These are phyloP conservation scores for Baronia brevicornis DNA, from an alignment of 2,888 invertebrate species.

Conservation along the genomic window DNA sequence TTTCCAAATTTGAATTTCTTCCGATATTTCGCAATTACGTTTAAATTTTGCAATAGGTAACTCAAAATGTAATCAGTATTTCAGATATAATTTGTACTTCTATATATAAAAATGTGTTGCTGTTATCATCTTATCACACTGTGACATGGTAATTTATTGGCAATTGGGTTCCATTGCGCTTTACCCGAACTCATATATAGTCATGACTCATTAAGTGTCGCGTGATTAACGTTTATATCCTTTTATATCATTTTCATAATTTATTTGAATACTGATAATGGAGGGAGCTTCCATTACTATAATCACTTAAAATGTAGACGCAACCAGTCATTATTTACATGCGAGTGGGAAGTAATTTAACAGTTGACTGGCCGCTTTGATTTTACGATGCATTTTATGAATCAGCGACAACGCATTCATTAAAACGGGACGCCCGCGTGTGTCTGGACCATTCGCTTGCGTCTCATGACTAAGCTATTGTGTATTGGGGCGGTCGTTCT, in stretches of 20 bases:
- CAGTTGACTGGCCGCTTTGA: constrained; percentile 43
- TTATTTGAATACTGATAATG: constrained; percentile 14
- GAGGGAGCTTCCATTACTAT: constrained; percentile 12
- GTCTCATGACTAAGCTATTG: constrained; percentile 39
- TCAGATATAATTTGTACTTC: no score
- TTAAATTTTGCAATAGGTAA: no score
- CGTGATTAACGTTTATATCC: constrained; percentile 45
- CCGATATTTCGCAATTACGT: no score
- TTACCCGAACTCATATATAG: constrained; percentile 39
- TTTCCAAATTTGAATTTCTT: no score
- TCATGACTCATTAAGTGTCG: constrained; percentile 48
- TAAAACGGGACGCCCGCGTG: constrained; percentile 39
- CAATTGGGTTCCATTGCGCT: constrained; percentile 45
- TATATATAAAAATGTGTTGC: no score
- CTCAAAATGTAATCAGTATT: no score
- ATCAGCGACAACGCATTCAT: constrained; percentile 51
- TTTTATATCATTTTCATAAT: constrained; percentile 23
- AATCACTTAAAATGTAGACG: constrained; percentile 13
- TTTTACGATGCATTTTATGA: constrained; percentile 51
- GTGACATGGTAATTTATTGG: constrained; percentile 44
- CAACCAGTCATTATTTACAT: constrained; percentile 21
- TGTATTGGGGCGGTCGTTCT: no score
- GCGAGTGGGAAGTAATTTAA: constrained; percentile 38
- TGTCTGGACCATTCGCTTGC: constrained; percentile 32
- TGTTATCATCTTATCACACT: constrained; percentile 3